These are phyloP conservation scores for Andricus quercusramuli DNA, from an alignment of 2,888 invertebrate genomes.

Conservation along the genomic window DNA sequence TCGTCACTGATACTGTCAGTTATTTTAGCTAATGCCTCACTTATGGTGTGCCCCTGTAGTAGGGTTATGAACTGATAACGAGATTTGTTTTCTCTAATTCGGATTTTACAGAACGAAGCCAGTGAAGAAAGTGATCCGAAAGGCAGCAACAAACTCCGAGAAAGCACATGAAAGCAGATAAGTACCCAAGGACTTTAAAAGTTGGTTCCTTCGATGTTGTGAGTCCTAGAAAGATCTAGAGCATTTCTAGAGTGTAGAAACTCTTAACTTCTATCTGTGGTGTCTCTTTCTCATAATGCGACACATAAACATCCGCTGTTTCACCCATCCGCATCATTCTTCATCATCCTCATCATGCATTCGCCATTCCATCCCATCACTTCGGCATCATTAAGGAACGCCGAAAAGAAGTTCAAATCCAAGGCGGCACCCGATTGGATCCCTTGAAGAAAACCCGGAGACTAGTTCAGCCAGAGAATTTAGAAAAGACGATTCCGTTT, in stretches of 20 bases:
- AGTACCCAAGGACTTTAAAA: slow-evolving; percentile 64
- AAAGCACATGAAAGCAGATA: slow-evolving; percentile 64
- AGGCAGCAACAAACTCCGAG: slow-evolving; percentile 42
- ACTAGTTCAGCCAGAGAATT: slow-evolving; percentile 23
- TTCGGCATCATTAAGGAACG: slow-evolving; percentile 2
- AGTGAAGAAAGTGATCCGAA: slow-evolving; percentile 43
- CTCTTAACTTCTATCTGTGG: slow-evolving; percentile 46
- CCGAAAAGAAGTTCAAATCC: slow-evolving; percentile 23
- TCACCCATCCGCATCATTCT: slow-evolving; percentile 46
- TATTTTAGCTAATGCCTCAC: too few relatives aligned
- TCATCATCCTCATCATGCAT: slow-evolving; percentile 52
- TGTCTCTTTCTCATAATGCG: slow-evolving; percentile 45
- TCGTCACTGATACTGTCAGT: too few relatives aligned
- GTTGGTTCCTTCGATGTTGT: slow-evolving; percentile 68
- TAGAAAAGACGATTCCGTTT: slow-evolving; percentile 12
- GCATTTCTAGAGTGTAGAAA: slow-evolving; percentile 63
- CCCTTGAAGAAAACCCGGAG: slow-evolving; percentile 37
- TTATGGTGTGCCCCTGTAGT: too few relatives aligned
- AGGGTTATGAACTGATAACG: background rate
- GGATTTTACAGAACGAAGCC: slow-evolving; percentile 42
- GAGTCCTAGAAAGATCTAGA: slow-evolving; percentile 67
- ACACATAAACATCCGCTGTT: slow-evolving; percentile 46
- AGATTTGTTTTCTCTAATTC: slow-evolving; percentile 24
- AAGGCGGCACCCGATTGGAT: slow-evolving; percentile 27
- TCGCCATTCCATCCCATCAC: slow-evolving; percentile 46